Evolutionary conservation across 2,888 invertebrate species (phyloP).

Genomic region (Cheiracanthium punctorium): DNA sequence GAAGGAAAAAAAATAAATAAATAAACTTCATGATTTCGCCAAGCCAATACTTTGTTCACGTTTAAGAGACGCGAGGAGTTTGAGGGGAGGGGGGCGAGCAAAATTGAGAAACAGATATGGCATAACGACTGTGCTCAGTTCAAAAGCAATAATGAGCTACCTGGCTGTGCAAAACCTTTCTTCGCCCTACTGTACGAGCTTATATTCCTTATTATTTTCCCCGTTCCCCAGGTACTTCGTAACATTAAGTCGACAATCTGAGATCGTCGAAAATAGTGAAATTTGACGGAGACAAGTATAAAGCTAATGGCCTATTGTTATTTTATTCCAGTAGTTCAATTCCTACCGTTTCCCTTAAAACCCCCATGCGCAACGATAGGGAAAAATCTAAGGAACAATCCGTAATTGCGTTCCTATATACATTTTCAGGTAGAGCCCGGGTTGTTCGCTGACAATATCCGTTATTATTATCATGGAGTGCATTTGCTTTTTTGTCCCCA

Average conservation of each 20-base stretch:
- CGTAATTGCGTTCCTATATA: conserved; percentile 41
- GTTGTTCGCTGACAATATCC: not conserved
- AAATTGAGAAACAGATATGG: not conserved
- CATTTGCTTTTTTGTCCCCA: not conserved
- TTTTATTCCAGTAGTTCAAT: conserved; percentile 35
- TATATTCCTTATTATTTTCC: conserved; percentile 9
- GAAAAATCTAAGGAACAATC: conserved; percentile 7
- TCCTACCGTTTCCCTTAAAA: not conserved
- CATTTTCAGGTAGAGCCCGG: not conserved
- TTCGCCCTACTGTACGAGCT: not conserved
- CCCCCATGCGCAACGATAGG: not conserved
- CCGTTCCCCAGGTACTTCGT: conserved; percentile 1
- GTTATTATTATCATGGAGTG: conserved; percentile 6
- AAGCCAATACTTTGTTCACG: conserved; percentile 10
- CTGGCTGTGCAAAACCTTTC: too few species aligned
- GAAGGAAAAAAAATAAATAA: not conserved
- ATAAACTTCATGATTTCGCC: not conserved
- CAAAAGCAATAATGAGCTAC: not conserved
- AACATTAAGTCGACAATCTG: conserved; percentile 41
- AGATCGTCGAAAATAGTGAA: conserved; percentile 36
- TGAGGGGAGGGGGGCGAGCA: not conserved
- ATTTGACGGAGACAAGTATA: conserved; percentile 57
- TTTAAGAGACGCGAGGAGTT: not conserved
- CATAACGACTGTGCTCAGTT: conserved; percentile 6
- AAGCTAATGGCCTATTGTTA: conserved; percentile 67